Conservation (phyloP, 2,113 vertebrate species). For the Uria aalge region DNA sequence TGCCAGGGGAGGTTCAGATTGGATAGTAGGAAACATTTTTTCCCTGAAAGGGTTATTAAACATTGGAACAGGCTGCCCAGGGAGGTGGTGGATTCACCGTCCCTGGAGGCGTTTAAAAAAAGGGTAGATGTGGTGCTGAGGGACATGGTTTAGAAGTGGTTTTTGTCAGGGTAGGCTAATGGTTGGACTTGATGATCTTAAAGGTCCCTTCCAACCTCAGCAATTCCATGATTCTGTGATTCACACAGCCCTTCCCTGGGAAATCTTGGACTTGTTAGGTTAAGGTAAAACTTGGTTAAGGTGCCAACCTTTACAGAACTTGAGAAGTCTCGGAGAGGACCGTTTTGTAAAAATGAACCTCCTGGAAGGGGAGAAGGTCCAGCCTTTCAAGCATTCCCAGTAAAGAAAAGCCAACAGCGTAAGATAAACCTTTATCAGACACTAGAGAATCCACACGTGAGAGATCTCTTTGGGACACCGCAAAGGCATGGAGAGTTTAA, state of each 20-base stretch:
- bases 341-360: not conserved
- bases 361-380: not conserved
- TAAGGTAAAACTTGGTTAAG: not conserved
- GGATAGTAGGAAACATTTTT: too few species aligned
- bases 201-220: too few species aligned
- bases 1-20: too few species aligned
- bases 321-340: not conserved
- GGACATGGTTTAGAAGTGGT: too few species aligned
- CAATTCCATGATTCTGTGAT: too few species aligned
- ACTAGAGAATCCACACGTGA: not conserved
- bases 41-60: too few species aligned
- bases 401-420: not conserved
- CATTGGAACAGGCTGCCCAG: too few species aligned
- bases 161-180: too few species aligned
- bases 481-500: not conserved
- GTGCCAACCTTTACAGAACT: not conserved
- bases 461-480: not conserved
- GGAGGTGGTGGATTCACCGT: too few species aligned
- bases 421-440: not conserved
- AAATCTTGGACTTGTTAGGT: not conserved
- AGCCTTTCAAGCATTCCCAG: not conserved
- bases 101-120: too few species aligned
- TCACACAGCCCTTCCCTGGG: not conserved
- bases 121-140: too few species aligned
- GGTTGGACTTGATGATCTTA: too few species aligned